A percentile compares a stretch with the other conserved stretches of the same genome.
Evolutionary conservation across 1,140 invertebrate genomes (phyloP).

Genomic region (Mercenaria mercenaria): DNA sequence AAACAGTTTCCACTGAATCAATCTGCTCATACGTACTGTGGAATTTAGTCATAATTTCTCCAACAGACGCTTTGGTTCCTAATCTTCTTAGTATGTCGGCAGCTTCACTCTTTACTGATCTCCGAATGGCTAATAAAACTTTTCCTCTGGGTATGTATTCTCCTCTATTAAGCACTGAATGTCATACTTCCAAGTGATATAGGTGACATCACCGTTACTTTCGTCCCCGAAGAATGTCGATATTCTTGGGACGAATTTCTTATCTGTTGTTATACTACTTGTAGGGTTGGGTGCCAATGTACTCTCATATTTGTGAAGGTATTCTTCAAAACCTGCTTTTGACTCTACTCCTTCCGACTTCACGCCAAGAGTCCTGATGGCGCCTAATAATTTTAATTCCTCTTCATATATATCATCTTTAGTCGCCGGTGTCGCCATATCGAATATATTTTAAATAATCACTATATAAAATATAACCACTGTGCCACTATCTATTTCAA

Average conservation of each 20-base stretch:
- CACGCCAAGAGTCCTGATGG: background rate
- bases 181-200: slow-evolving; percentile 5
- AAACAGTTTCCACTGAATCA: background rate
- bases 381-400: slow-evolving; percentile 10
- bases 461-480: no score
- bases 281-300: no score
- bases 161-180: slow-evolving; percentile 13
- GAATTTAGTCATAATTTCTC: background rate
- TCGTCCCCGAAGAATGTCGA: slow-evolving; percentile 18
- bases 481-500: no score
- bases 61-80: background rate
- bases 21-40: background rate
- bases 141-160: background rate
- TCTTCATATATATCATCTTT: background rate
- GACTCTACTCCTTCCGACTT: background rate
- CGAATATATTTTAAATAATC: no score
- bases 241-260: background rate
- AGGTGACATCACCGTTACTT: slow-evolving; percentile 16
- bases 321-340: slow-evolving; percentile 1
- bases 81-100: background rate
- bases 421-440: background rate
- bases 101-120: slow-evolving; percentile 25
- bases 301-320: background rate
- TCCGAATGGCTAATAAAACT: background rate
- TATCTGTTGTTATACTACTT: background rate